Base-by-base conservation (phyloP, 2,797 vertebrate genomes). In the Astyanax mexicanus region DNA sequence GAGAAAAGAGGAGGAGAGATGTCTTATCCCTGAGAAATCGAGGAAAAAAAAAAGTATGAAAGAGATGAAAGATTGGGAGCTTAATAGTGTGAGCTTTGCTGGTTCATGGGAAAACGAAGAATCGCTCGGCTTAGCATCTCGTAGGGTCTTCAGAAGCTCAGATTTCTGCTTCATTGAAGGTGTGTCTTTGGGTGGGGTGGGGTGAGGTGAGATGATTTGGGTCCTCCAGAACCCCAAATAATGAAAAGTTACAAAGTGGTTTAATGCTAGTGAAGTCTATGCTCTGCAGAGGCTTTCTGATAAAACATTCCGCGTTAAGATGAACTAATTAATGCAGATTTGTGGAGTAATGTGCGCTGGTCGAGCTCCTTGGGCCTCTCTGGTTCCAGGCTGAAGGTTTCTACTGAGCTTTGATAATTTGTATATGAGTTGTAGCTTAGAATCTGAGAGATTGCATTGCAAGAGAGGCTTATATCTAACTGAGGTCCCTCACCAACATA, bases 301-400 rank as follows among this genome's bases (percentile, higher is more conserved):
- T 86, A 77, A 87, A 83, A 74, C 66, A 84, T 85, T 81, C 58
- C 29, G 42, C 49, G 80, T 81, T 80, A 70, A 71, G 73, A 65
- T 58, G 51, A 55, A 60, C 82, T 86, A 75, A 88, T 87, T 79
- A 84, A 19, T 80, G 69, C 62, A 85, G 52, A 57, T 69, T 74
- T 72, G 69, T 35, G 8, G 13, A 7, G 7, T 37, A 47, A 47
- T 32, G 27, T 25, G n/a, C 62, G 61, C 11, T 3, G 21, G 40
- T 60, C 5, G 15, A 69, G 21, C 52, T 47, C 27, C 4, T 11
- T 5, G 3, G 9, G 35, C n/a, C 37, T 62, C 19, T 23, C 3
- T 55, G 13, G n/a, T 29, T 44, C 15, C 12, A 35, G 35, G 21
- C 44, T 7, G 29, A 17, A 5, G 10, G 40, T 8, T 35, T 29